These are phyloP conservation scores for Urocolius indicus DNA, from an alignment of 2,113 vertebrate genomes.

Conservation along the genomic window DNA sequence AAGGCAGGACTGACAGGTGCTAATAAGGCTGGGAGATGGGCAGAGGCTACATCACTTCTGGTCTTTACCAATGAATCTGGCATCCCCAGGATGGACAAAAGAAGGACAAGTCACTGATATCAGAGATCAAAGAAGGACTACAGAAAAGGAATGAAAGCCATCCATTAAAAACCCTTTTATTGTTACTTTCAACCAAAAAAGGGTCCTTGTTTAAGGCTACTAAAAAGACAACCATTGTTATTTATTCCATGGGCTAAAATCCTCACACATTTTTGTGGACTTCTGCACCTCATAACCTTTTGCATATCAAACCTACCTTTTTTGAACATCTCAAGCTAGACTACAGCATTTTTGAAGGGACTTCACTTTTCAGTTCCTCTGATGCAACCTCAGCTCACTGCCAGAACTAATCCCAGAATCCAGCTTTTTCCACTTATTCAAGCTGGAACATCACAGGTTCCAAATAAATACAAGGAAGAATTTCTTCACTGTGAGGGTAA, in stretches of 20 bases:
- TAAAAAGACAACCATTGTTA: background rate
- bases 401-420: background rate
- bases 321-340: background rate
- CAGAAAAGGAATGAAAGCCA: background rate
- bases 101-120: background rate
- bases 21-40: background rate
- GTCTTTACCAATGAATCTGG: background rate
- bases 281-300: background rate
- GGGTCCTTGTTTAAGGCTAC: background rate
- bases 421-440: rapidly evolving
- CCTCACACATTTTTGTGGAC: rapidly evolving
- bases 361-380: background rate
- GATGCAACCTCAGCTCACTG: background rate
- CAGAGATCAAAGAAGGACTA: background rate
- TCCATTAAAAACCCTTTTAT: background rate
- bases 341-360: background rate
- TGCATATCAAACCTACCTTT: background rate
- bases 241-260: background rate
- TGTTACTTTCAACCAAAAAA: background rate
- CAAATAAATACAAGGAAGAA: too few species aligned
- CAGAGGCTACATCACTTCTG: background rate
- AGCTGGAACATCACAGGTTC: too few species aligned
- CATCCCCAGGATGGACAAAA: background rate
- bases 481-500: too few species aligned
- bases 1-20: background rate